Base-by-base conservation (phyloP, 1,140 invertebrate species). In the Spodoptera litura region DNA sequence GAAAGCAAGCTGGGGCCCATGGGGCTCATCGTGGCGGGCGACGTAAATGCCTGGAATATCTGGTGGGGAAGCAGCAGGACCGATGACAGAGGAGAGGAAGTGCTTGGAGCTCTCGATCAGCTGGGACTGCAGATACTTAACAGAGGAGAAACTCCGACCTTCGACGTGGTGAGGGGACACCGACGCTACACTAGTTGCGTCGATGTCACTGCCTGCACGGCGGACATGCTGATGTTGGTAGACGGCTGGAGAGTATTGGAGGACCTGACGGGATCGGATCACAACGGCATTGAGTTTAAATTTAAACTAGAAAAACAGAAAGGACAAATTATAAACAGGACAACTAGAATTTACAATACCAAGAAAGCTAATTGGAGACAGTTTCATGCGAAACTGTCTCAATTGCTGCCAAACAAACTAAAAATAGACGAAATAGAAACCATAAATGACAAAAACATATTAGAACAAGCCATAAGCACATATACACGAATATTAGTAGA, bases 161-260 rank as follows among this genome's bases (percentile, higher is more conserved):
- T 68, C 15, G 64, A 68, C 38, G 75, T 78, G 0, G 44, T 85
- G 0, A 27, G 82, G 51, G 81, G 81, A 2, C 49, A 38, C 10
- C 73, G 44, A 12, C n/a, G 59, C 13, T 80, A 66, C 44, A 83
- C 58, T 2, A 87, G 85, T 38, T 35, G 56, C 12, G 81, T 87
- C 9, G 81, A 87, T 59, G n/a, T 87, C 2, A 87, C 85, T 0
- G 80, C 78, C 10, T 87, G 85, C 55, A 62, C 81, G 0, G 12
- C 4, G 2, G 62, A 78, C 25, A 13, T 78, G 5, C 59, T 81
- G 2, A 51, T 38, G 13, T 9, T 76, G 35, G 53, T 78, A 11
- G 53, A 70, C 4, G 70, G 70, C 52, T 75, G 81, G 75, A 61
- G n/a, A 11, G 70, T 72, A 1, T 12, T 49, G 12, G 73, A 80